Conservation (phyloP, 2,888 invertebrate genomes). For the Liodrosophila aerea region DNA sequence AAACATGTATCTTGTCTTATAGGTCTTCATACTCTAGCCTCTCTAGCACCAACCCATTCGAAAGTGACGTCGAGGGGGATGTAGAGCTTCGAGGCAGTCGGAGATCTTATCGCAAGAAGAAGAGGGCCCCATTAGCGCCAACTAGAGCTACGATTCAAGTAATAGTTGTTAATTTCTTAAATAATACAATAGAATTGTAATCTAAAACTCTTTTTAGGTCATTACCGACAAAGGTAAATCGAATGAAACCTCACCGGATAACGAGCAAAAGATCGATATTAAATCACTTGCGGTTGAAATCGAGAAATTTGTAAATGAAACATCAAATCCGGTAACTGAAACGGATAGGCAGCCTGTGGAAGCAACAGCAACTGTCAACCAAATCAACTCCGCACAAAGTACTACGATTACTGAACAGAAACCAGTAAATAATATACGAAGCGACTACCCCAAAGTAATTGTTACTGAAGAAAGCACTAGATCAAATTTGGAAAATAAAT, state of each 20-base stretch:
- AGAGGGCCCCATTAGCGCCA: constrained; percentile 86
- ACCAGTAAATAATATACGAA: too few species aligned
- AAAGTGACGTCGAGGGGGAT: constrained; percentile 81
- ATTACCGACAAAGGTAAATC: neutral
- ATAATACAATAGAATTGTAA: neutral
- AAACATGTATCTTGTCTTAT: constrained; percentile 3
- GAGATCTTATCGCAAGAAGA: constrained; percentile 85
- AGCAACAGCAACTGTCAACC: too few species aligned
- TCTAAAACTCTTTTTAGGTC: constrained; percentile 13
- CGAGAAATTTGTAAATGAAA: constrained; percentile 57
- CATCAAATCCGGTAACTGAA: constrained; percentile 13
- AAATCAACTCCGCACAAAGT: too few species aligned
- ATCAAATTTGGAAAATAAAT: too few species aligned
- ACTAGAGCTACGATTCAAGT: constrained; percentile 36
- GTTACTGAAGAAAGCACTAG: too few species aligned
- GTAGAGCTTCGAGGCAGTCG: constrained; percentile 33
- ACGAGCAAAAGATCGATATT: constrained; percentile 43
- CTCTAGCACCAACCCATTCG: constrained; percentile 85
- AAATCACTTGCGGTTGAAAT: constrained; percentile 61
- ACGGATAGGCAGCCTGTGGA: too few species aligned
- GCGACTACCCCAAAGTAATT: too few species aligned
- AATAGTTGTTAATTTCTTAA: neutral
- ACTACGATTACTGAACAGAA: too few species aligned
- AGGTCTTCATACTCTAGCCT: constrained; percentile 85
- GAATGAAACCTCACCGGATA: neutral